Evolutionary conservation across 2,797 vertebrate genomes (phyloP).

Genomic region (Dendrocincla tyrannina): DNA sequence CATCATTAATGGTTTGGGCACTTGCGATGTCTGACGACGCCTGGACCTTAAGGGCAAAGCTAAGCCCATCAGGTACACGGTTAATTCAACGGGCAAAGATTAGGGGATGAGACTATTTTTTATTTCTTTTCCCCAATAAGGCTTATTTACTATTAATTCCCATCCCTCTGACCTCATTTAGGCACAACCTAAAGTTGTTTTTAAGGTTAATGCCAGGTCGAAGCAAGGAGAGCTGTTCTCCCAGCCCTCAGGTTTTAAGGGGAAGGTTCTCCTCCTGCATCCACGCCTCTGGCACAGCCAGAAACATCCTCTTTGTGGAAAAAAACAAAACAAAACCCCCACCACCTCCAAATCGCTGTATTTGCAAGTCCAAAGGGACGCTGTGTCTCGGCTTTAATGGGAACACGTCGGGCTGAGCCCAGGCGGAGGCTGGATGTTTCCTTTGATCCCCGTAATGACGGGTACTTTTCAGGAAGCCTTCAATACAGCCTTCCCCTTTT

Average conservation of each 20-base stretch:
- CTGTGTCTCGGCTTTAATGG: not conserved
- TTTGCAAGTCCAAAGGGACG: not conserved
- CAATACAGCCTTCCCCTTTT: not conserved
- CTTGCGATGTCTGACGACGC: fast-evolving
- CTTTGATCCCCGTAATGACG: not conserved
- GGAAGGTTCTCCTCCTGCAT: not conserved
- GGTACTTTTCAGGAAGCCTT: not conserved
- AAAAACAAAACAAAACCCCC: no score
- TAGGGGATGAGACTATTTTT: not conserved
- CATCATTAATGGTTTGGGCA: not conserved
- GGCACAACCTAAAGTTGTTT: not conserved
- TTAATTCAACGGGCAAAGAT: not conserved
- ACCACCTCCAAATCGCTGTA: not conserved
- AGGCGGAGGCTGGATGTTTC: not conserved
- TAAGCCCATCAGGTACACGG: not conserved
- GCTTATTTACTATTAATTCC: not conserved
- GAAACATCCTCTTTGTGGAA: not conserved
- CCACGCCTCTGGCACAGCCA: not conserved
- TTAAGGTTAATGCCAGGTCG: not conserved
- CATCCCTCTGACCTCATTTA: not conserved
- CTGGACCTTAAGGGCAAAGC: not conserved
- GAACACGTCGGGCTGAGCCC: not conserved
- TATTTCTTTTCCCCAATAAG: not conserved
- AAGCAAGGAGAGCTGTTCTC: not conserved
- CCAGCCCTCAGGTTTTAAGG: not conserved